Evolutionary conservation across 1,140 invertebrate species (phyloP), one percentile per base, ranked within the genome.

Genomic region (Hycleus cichorii): DNA sequence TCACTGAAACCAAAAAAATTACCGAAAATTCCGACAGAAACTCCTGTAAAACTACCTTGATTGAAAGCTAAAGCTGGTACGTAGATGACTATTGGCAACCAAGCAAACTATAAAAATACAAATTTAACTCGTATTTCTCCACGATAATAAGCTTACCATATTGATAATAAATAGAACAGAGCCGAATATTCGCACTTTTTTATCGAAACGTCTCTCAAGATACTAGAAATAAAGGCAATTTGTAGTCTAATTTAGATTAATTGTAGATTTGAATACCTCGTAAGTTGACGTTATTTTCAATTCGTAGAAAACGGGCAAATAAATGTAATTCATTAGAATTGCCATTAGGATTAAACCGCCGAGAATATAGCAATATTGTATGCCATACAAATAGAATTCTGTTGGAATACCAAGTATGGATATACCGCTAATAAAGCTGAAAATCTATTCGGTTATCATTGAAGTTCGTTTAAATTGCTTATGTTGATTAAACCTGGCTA

Each of bases 311-410:
- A 93, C 84, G 0, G 91, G 91, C 39, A 93, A 70, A 69, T 85
- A 91, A 26, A 91, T 77, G 58, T 80, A 79, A 1, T 80, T 80
- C 64, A 90, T 80, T 4, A 84, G 73, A 9, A 88, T 61, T 6
- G 82, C 83, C 68, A 86, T 84, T 5, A 87, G 55, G 0, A 87
- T 61, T 11, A 85, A 74, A 0, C 82, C 82, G 5, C 82, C 73
- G 2, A 81, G 71, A 3, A 86, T 80, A 61, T 82, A 84, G 44
- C 84, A 67, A 64, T 88, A 90, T 57, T 86, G 82, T 9, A 81
- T 86, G 0, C 89, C 89, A 65, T 88, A 87, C 4, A 88, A 73
- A 67, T 93, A 93, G n/a, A 92, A 77, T 72, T 93, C 90, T 0
- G 89, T 90, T 0, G 90, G 90, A 7, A 81, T 90, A 0, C 90